Base-by-base conservation (phyloP, 1,140 invertebrate genomes). In the Aricia agestis region DNA sequence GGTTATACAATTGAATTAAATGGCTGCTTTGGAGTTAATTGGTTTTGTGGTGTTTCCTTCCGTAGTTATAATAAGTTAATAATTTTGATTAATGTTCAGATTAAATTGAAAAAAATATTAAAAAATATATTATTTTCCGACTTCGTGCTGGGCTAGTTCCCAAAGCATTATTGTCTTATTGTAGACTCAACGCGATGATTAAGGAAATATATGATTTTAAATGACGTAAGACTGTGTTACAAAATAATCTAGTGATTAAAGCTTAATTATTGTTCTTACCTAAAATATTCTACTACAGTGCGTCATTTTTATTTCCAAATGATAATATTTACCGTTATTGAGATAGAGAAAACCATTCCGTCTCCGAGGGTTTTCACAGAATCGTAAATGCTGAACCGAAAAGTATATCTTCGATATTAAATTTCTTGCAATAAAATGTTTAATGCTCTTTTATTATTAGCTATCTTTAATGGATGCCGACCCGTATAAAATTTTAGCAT, bases 381-480 rank as follows among this genome's bases (percentile, higher is more conserved):
- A 63, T 63, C 59, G 59, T 63, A 63, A 63, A 63, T 63, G 59
- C 19, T 0, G 59, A 63, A 63, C 59, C 18, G 59, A 63, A 63
- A 63, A 63, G 9, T 63, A 63, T 63, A 19, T 63, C 19, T 63
- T 25, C 18, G 59, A 63, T 63, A 63, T 63, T 63, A 63, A 63
- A 63, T 63, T 63, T 63, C 59, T 19, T 63, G 59, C 59, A 63
- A 63, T 63, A 63, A 63, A 63, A 63, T 63, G 59, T 63, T 63
- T 63, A 63, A 63, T 63, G 59, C 19, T 63, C 59, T 63, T 63
- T 63, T 25, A 19, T 63, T 63, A 63, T 63, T 63, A 63, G 59
- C 17, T 63, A 63, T 63, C 45, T 63, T 63, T 63, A 52, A 18
- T 63, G 17, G 59, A 63, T 19, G 10, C 6, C 10, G 18, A 63